phyloP scores from a whole-genome alignment of 2,888 invertebrate species.

The Anoncus sp. region DNA sequence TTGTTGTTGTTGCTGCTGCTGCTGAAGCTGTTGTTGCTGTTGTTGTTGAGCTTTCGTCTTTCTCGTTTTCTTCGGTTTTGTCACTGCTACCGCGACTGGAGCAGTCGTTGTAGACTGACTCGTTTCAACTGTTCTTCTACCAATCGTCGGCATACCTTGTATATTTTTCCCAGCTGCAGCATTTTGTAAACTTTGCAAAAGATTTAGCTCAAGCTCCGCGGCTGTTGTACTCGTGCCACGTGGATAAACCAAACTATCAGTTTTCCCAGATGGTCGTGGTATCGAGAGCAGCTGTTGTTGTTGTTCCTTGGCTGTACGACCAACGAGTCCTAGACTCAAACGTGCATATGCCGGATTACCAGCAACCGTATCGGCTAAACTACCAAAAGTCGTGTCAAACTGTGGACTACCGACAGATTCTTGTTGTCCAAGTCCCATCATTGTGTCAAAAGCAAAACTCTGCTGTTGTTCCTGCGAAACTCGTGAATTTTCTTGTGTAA shows the following conservation, averaged over 20 bases:
- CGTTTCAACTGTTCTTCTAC: conserved; percentile 78
- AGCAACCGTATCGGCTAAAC: conserved; percentile 76
- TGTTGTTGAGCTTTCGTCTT: conserved; percentile 71
- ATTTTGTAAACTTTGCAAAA: conserved; percentile 78
- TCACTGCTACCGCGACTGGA: conserved; percentile 59
- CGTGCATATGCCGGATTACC: conserved; percentile 78
- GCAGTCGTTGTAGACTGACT: conserved; percentile 64
- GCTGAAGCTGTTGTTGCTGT: conserved; percentile 69
- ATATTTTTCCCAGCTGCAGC: conserved; percentile 74
- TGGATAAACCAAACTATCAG: conserved; percentile 77
- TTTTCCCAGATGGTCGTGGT: conserved; percentile 80
- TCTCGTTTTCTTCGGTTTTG: conserved; percentile 71
- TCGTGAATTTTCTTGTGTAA: conserved; percentile 70
- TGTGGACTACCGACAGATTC: conserved; percentile 75
- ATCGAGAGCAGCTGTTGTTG: conserved; percentile 79
- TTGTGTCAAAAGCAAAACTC: conserved; percentile 76
- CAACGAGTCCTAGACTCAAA: conserved; percentile 78
- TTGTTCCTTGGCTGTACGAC: conserved; percentile 77
- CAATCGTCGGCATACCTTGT: conserved; percentile 77
- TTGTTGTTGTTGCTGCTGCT: conserved; percentile 75
- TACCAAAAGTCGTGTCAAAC: conserved; percentile 77
- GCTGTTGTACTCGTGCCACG: conserved; percentile 70
- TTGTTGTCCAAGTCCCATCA: conserved; percentile 76
- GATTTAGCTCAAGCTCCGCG: conserved; percentile 78
- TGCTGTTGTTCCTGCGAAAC: conserved; percentile 77